Conservation (phyloP, 2,888 invertebrate genomes). For the Notodonta ziczac region DNA sequence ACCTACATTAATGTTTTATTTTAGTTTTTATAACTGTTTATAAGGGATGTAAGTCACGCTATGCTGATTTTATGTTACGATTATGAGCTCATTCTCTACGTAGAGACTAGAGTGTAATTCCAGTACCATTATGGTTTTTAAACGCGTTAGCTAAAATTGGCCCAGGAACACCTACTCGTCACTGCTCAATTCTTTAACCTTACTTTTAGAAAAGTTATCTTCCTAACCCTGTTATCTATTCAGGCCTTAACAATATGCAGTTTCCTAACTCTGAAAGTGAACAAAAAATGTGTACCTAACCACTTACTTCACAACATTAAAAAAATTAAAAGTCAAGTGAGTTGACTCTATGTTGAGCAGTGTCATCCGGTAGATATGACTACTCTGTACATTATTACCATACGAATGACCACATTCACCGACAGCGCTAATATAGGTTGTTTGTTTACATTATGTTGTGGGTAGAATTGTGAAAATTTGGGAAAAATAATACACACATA, state of each 20-base stretch:
- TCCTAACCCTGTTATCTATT: too few relatives aligned
- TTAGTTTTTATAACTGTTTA: neutral
- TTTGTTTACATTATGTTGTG: neutral
- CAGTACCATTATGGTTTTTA: too few relatives aligned
- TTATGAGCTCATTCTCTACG: too few relatives aligned
- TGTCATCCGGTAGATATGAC: neutral
- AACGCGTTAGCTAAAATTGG: too few relatives aligned
- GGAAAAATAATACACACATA: too few relatives aligned
- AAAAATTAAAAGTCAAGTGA: slow-evolving; percentile 3
- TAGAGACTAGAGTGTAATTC: too few relatives aligned
- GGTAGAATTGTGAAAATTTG: too few relatives aligned
- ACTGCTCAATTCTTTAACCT: too few relatives aligned
- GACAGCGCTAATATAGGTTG: neutral
- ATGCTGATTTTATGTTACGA: neutral
- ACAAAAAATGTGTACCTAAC: neutral
- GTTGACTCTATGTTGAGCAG: neutral
- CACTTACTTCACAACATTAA: neutral
- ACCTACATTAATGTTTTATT: neutral
- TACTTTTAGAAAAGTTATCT: too few relatives aligned
- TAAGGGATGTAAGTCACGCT: neutral
- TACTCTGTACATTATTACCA: neutral
- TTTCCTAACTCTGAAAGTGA: neutral
- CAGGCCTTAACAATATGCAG: neutral
- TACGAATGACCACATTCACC: neutral
- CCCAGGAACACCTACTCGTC: too few relatives aligned